Evolutionary conservation across 2,888 invertebrate genomes (phyloP).

Genomic region (Podotricha telesiphe): DNA sequence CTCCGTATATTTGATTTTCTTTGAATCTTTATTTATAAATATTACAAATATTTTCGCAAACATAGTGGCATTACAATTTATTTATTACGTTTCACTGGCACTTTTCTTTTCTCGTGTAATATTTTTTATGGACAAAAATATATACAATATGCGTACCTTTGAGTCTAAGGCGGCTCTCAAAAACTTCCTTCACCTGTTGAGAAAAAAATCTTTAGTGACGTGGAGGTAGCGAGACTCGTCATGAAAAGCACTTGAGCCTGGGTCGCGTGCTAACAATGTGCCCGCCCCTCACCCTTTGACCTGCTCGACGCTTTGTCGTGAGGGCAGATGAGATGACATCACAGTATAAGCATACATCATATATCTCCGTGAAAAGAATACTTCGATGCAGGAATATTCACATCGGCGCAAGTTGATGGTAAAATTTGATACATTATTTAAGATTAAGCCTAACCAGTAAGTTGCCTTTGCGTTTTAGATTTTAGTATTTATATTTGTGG

Average conservation of each 20-base stretch:
- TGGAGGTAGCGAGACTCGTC: constrained; percentile 53
- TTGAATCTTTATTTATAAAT: constrained; percentile 8
- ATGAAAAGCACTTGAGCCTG: constrained; percentile 76
- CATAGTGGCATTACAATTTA: constrained; percentile 2
- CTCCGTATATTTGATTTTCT: constrained; percentile 42
- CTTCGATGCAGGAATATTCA: constrained; percentile 21
- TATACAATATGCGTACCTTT: constrained; percentile 31
- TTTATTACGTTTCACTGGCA: constrained; percentile 3
- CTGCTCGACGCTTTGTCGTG: constrained; percentile 75
- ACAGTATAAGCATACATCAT: constrained; percentile 53
- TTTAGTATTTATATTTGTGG: background rate
- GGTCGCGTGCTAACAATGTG: constrained; percentile 80
- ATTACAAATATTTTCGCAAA: background rate
- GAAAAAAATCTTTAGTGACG: constrained; percentile 44
- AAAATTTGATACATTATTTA: background rate
- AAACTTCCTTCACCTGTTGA: constrained; percentile 49
- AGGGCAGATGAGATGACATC: constrained; percentile 71
- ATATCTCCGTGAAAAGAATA: constrained; percentile 35
- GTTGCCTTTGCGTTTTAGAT: background rate
- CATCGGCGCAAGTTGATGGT: background rate
- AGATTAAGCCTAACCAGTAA: background rate
- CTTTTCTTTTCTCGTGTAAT: background rate
- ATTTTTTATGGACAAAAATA: background rate
- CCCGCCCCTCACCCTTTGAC: constrained; percentile 75
- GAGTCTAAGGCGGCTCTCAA: constrained; percentile 39